phyloP scores from a whole-genome alignment of 2,888 invertebrate species.

The Parochlus steinenii region DNA sequence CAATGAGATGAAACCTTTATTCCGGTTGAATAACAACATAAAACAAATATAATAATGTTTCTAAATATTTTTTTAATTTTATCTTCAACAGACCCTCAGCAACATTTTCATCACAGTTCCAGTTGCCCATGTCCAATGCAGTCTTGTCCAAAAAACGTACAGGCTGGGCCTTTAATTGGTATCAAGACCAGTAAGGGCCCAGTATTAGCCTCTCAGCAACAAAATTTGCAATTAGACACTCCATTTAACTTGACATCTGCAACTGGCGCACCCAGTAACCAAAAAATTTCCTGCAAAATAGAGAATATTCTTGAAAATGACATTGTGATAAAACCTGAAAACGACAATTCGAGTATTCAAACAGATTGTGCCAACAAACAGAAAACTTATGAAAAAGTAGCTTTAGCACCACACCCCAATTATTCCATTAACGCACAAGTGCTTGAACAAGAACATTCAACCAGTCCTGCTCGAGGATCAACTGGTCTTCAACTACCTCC shows the following conservation, averaged over 20 bases:
- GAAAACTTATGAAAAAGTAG: conserved; percentile 26
- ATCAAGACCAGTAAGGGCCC: conserved; percentile 54
- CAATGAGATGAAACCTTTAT: too few relatives aligned
- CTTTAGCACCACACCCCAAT: conserved; percentile 25
- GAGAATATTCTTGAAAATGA: conserved; percentile 7
- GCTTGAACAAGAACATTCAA: conserved; percentile 19
- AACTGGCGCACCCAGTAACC: conserved; percentile 30
- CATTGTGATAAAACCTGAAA: conserved; percentile 11
- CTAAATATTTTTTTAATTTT: not conserved
- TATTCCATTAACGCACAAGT: conserved; percentile 16
- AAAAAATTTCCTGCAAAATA: conserved; percentile 15
- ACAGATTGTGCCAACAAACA: not conserved
- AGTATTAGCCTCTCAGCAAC: conserved; percentile 37
- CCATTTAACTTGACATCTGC: too few relatives aligned
- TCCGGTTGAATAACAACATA: too few relatives aligned
- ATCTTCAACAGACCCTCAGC: conserved; percentile 22
- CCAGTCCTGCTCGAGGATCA: conserved; percentile 51
- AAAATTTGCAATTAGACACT: conserved; percentile 27
- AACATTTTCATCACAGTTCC: conserved; percentile 28
- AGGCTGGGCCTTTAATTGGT: conserved; percentile 97
- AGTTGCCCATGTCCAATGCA: conserved; percentile 81
- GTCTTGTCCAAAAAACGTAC: conserved; percentile 96
- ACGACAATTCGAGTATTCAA: not conserved
- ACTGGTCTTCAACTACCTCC: conserved; percentile 47
- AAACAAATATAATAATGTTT: not conserved